Evolutionary conservation across 2,113 vertebrate species (phyloP).

Genomic region (Candoia aspera): DNA sequence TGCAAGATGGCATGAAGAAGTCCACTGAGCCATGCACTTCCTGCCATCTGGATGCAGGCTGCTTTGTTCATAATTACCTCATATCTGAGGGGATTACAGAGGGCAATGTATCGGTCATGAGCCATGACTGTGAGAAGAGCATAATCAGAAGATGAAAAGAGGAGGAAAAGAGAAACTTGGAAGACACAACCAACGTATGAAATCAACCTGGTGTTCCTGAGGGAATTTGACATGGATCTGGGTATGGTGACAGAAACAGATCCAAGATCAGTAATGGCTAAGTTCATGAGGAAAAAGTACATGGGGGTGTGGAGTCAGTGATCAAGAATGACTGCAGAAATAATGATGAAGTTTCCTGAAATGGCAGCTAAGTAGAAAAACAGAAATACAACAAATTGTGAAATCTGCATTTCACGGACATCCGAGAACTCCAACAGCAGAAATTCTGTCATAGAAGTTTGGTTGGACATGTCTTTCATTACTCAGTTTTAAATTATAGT

Average conservation of each 20-base stretch:
- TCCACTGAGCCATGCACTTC: not conserved
- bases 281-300: constrained; percentile 14
- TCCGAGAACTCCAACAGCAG: constrained; percentile 1
- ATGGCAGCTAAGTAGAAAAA: not conserved
- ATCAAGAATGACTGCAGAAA: not conserved
- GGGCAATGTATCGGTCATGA: constrained; percentile 1
- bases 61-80: constrained; percentile 12
- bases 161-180: constrained; percentile 10
- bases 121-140: constrained; percentile 1
- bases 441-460: not conserved
- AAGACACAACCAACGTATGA: not conserved
- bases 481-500: not conserved
- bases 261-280: not conserved
- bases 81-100: constrained; percentile 22
- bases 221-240: constrained; percentile 5
- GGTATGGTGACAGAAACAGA: not conserved
- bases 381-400: constrained; percentile 6
- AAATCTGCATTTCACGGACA: not conserved
- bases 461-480: not conserved
- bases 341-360: constrained; percentile 19
- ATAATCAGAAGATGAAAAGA: not conserved
- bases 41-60: constrained; percentile 10
- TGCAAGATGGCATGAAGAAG: not conserved
- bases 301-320: not conserved
- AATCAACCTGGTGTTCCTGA: not conserved